Percentiles rank a stretch among this genome's conserved stretches.
Conservation (phyloP, 1,140 invertebrate genomes). For the Orius insidiosus region DNA sequence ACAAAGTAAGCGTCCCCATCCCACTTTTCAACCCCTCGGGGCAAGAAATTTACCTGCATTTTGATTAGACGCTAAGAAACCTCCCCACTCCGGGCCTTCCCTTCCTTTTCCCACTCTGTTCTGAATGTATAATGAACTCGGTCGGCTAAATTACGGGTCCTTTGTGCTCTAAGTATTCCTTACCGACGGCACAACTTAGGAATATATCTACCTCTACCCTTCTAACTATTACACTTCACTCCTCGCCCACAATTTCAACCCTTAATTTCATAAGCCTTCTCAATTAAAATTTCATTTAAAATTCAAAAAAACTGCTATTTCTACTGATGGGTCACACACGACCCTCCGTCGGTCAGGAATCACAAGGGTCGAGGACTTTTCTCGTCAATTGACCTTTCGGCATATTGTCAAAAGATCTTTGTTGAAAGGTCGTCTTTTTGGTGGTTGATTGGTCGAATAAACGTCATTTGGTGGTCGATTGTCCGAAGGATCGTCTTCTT, state of each 20-base stretch:
- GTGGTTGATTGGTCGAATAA: too few relatives aligned
- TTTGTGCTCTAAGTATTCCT: conserved; percentile 12
- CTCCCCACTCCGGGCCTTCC: not conserved
- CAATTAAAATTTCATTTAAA: not conserved
- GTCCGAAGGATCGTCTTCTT: too few relatives aligned
- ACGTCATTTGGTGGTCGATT: too few relatives aligned
- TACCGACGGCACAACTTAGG: conserved; percentile 10
- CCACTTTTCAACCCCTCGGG: conserved; percentile 1
- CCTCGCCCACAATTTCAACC: not conserved
- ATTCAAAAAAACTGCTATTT: too few relatives aligned
- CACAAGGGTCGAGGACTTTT: too few relatives aligned
- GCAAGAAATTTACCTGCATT: conserved; percentile 17
- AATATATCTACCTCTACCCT: conserved; percentile 10
- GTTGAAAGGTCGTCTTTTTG: too few relatives aligned
- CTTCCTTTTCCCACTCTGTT: not conserved
- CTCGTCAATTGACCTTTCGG: too few relatives aligned
- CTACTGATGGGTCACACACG: too few relatives aligned
- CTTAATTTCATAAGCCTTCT: not conserved
- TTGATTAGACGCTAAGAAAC: conserved; percentile 18
- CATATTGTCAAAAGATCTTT: too few relatives aligned
- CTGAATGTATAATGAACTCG: conserved; percentile 17
- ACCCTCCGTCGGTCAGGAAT: too few relatives aligned
- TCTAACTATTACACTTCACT: conserved; percentile 2
- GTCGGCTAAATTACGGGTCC: conserved; percentile 10
- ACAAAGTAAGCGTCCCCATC: conserved; percentile 13